A percentile compares a stretch with the other conserved stretches of the same genome.
Evolutionary conservation across 2,888 invertebrate species (phyloP).

Genomic region (Tribolium freemani): DNA sequence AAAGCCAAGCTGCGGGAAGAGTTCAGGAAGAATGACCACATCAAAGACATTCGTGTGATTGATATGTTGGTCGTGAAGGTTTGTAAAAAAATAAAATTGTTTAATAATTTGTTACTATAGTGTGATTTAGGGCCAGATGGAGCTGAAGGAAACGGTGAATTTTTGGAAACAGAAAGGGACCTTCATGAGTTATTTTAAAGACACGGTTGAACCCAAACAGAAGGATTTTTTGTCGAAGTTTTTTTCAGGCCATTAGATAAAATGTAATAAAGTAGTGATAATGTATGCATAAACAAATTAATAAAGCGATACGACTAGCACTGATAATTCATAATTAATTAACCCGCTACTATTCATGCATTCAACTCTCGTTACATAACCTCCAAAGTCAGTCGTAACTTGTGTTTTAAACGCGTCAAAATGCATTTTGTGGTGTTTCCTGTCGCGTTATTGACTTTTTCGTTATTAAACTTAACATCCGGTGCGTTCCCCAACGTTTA

Average conservation of each 20-base stretch:
- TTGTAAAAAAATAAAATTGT: not conserved
- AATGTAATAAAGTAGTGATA: not conserved
- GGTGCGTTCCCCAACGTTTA: slow-evolving; percentile 51
- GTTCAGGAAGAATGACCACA: slow-evolving; percentile 82
- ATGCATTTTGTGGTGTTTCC: not conserved
- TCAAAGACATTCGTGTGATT: slow-evolving; percentile 87
- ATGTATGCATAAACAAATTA: not conserved
- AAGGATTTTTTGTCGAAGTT: slow-evolving; percentile 95
- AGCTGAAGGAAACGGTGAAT: slow-evolving; percentile 87
- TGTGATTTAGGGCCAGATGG: slow-evolving; percentile 90
- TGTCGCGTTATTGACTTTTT: not conserved
- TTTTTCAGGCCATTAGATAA: slow-evolving; percentile 73
- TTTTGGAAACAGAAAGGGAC: slow-evolving; percentile 93
- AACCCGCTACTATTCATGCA: no score
- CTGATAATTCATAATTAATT: not conserved
- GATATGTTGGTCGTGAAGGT: slow-evolving; percentile 95
- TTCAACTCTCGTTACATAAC: not conserved
- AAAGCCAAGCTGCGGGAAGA: slow-evolving; percentile 81
- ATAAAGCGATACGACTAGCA: not conserved
- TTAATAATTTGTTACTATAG: slow-evolving; percentile 5
- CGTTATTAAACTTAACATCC: not conserved
- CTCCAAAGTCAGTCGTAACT: not conserved
- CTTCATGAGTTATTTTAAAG: slow-evolving; percentile 90
- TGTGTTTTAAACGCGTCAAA: not conserved
- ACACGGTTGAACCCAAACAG: slow-evolving; percentile 87